Evolutionary conservation across 2,113 vertebrate species (phyloP), one percentile per base, ranked within the genome.

Genomic region (Ramphastos sulfuratus): DNA sequence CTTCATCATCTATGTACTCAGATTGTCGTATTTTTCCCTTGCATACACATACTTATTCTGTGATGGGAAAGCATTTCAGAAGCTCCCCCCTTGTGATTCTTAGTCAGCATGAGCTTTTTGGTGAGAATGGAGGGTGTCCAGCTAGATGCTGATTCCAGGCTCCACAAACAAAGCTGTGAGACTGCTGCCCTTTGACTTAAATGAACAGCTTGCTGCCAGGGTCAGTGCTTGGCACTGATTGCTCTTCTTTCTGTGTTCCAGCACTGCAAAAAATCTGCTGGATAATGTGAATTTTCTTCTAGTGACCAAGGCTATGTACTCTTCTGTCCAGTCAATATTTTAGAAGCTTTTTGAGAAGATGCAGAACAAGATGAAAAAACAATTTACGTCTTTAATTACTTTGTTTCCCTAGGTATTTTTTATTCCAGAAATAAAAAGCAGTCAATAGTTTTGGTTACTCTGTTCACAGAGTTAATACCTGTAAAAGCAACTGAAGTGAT

Each of bases 181-280:
- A 81, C 44, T 91, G 74, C 87, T 91, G 54, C 79, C 48, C 54
- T 90, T 72, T 91, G 48, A 80, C 63, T 82, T 73, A 93, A 58
- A 54, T 61, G 58, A 88, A 69, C 31, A 85, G 72, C 58, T 79
- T 91, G 73, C 54, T 94, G 92, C 63, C 69, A 6, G 50, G 33
- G 61, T 83, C 69, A 39, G 88, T 0, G 33, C 81, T 89, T 95
- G 93, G 87, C 93, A 84, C 65, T 81, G 46, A 58, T 54, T 46
- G 52, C 54, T 71, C 55, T 65, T 88, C 46, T 81, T 78, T 67
- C 42, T 58, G 0, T 37, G 8, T 83, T 60, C 17, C 46, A 82
- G 46, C 39, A 28, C 71, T 92, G 69, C 48, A 82, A 35, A 42
- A 87, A 85, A 60, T 63, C 33, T 79, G 15, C n/a, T 50, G 70